Base-by-base conservation (phyloP, 2,797 vertebrate species). In the Acomys russatus region DNA sequence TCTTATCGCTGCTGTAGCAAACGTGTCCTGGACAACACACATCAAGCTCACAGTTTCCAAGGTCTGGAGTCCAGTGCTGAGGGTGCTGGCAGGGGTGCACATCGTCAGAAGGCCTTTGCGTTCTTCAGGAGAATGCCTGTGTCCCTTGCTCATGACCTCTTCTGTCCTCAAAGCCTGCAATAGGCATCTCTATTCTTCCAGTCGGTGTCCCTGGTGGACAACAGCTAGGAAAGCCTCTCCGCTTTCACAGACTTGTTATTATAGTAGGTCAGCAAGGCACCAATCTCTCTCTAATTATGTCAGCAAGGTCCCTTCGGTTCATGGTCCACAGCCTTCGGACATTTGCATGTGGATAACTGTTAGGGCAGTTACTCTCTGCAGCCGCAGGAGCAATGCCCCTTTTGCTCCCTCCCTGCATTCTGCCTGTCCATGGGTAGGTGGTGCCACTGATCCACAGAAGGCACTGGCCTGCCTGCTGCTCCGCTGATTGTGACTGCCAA, bases 401-500 rank as follows among this genome's bases (percentile, higher is more conserved):
- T 56, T 35, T 17, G 1, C 14, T 59, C 49, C 86, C 73, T 86
- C 56, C 70, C 28, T 51, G 9, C 15, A 20, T 30, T 44, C 85
- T 68, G 56, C 6, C 1, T 25, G 18, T n/a, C 78, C 38, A 7
- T 0, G 0, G 25, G 0, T 30, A 35, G 18, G n/a, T 3, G 84
- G 88, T 78, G 49, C 51, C 20, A 25, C 49, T 3, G 22, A 51
- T n/a, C 71, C 51, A 9, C 0, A 0, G 38, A 20, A n/a, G 25
- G 35, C 74, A 3, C 83, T 9, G 22, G n/a, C 74, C 4, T 38
- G 70, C 30, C 30, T 71, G 17, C 18, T 30, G 49, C 30, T 70
- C 14, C 35, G 14, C 71, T 25, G 17, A 18, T 11, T 4, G 2
- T 22, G 51, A 44, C 35, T 20, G 2, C 0, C 0, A 20, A 20